Conservation (phyloP, 2,113 vertebrate species). For the Propithecus coquereli region DNA sequence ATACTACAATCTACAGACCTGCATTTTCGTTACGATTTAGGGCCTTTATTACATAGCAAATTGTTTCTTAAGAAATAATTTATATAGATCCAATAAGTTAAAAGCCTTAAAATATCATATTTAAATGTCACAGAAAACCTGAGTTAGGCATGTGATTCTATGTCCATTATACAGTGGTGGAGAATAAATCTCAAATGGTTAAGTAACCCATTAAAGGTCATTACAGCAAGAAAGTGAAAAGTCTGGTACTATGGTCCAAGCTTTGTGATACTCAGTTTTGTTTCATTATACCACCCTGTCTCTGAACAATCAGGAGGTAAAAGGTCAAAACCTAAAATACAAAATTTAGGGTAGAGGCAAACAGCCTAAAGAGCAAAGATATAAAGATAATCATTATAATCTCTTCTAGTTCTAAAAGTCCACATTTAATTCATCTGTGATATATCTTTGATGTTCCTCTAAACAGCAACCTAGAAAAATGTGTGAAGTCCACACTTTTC, state of each 20-base stretch:
- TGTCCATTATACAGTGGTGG: background rate
- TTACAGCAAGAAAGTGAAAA: background rate
- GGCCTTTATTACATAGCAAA: background rate
- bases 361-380: background rate
- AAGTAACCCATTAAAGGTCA: background rate
- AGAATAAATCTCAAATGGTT: conserved; percentile 36
- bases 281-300: background rate
- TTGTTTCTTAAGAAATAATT: background rate
- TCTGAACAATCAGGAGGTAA: background rate
- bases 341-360: background rate
- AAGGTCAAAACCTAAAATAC: conserved; percentile 21
- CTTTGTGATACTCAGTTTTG: background rate
- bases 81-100: background rate
- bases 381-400: background rate
- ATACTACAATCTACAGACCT: background rate
- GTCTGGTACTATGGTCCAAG: background rate
- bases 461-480: background rate
- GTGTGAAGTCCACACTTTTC: background rate
- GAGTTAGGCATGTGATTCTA: background rate
- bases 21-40: background rate
- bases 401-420: background rate
- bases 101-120: background rate
- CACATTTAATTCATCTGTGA: background rate
- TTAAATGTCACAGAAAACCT: background rate
- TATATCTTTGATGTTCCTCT: background rate